phyloP scores from a whole-genome alignment of 2,888 invertebrate species.

The Coelopa pilipes region DNA sequence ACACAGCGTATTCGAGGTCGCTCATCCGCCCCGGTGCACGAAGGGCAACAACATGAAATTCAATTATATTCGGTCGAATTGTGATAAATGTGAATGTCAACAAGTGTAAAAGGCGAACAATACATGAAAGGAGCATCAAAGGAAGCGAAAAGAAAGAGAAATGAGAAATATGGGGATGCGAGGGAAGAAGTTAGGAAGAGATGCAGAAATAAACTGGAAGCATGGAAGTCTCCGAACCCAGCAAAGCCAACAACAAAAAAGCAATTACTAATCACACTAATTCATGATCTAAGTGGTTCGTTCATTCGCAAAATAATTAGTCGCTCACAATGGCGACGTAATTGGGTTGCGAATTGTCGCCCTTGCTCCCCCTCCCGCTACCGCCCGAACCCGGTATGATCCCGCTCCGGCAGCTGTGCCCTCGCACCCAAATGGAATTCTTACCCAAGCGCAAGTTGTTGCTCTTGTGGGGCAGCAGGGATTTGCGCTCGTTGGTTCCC shows the following conservation, averaged over 20 bases:
- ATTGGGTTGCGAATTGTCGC: background rate
- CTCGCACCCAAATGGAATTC: slow-evolving; percentile 40
- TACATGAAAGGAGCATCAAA: too few relatives aligned
- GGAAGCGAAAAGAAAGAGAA: too few relatives aligned
- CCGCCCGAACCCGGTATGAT: slow-evolving; percentile 12
- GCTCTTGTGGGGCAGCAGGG: slow-evolving; percentile 56
- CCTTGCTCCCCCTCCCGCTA: background rate
- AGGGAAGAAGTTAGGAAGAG: background rate
- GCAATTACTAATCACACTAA: slow-evolving; percentile 1
- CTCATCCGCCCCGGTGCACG: too few relatives aligned
- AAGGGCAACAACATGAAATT: background rate
- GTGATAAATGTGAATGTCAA: too few relatives aligned
- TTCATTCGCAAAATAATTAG: background rate
- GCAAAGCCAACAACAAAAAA: slow-evolving; percentile 9
- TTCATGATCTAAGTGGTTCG: background rate
- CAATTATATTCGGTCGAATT: too few relatives aligned
- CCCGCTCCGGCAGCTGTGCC: slow-evolving; percentile 24
- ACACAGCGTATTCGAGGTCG: too few relatives aligned
- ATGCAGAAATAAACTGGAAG: background rate
- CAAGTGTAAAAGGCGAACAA: too few relatives aligned
- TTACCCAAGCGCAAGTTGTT: slow-evolving; percentile 65
- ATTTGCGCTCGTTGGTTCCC: slow-evolving; percentile 60
- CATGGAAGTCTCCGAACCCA: background rate
- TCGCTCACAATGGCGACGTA: too few relatives aligned
- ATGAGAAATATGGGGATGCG: too few relatives aligned